Conservation (phyloP, 2,888 invertebrate species). For the Dysmachus trigonus region DNA sequence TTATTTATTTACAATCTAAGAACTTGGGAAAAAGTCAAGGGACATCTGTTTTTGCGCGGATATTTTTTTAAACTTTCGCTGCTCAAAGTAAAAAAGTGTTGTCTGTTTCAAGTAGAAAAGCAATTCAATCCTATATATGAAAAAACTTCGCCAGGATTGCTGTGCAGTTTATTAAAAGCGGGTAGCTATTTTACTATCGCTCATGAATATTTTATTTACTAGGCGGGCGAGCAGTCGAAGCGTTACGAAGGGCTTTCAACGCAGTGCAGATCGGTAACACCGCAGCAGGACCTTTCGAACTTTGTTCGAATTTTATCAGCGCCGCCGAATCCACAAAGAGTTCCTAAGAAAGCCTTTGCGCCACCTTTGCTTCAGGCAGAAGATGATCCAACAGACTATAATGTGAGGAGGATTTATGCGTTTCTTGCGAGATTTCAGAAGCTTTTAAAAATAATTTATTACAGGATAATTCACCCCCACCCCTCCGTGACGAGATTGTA, state of each 20-base stretch:
- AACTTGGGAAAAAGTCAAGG: neutral
- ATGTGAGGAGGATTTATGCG: conserved; percentile 60
- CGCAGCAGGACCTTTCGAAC: conserved; percentile 68
- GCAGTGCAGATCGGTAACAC: conserved; percentile 79
- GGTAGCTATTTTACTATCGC: neutral
- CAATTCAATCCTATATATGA: neutral
- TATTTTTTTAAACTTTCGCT: neutral
- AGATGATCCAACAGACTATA: conserved; percentile 64
- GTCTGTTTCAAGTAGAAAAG: neutral
- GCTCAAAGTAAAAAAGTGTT: neutral
- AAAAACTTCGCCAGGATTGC: neutral
- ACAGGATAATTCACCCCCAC: conserved; percentile 77
- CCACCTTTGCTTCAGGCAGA: conserved; percentile 74
- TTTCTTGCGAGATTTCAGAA: neutral
- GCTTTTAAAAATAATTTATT: conserved; percentile 31
- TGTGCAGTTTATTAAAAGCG: neutral
- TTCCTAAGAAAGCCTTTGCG: conserved; percentile 67
- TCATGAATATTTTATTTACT: conserved; percentile 49
- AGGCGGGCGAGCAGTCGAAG: conserved; percentile 84
- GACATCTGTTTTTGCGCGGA: neutral
- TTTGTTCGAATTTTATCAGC: conserved; percentile 77
- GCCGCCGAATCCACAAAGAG: conserved; percentile 65
- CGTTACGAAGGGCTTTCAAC: conserved; percentile 83
- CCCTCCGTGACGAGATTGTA: conserved; percentile 84
- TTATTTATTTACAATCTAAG: neutral